Conservation (phyloP, 2,797 vertebrate species). For the Pelochelys cantorii region DNA sequence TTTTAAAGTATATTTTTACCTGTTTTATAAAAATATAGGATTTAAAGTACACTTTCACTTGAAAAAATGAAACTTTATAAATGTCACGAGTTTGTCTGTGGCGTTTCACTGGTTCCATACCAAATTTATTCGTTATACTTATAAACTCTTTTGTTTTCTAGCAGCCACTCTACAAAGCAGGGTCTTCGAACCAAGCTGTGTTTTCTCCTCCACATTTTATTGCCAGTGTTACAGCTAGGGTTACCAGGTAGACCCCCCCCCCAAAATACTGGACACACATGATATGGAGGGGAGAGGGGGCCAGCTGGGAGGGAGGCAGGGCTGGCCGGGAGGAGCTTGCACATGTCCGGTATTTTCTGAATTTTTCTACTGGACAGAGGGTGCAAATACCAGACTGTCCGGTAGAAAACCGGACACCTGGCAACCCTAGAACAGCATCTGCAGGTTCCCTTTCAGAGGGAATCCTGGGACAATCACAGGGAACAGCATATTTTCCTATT, state of each 20-base stretch:
- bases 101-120: not conserved
- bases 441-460: not conserved
- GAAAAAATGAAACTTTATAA: not conserved
- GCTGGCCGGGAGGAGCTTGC: too few relatives aligned
- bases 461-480: not conserved
- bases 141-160: not conserved
- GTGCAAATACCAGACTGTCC: too few relatives aligned
- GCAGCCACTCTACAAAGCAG: not conserved
- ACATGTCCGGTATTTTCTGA: too few relatives aligned
- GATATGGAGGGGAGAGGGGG: too few relatives aligned
- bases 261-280: too few relatives aligned
- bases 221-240: not conserved
- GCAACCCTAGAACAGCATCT: not conserved
- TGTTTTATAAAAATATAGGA: not conserved
- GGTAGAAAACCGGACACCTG: too few relatives aligned
- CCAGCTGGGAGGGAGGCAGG: too few relatives aligned
- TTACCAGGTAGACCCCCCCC: too few relatives aligned
- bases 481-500: not conserved
- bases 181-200: not conserved
- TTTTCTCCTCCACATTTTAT: not conserved
- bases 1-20: not conserved
- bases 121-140: not conserved
- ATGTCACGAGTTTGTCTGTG: not conserved
- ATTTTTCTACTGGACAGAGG: too few relatives aligned
- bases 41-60: not conserved